Conservation (phyloP, 53 echinoderm and acorn worm genomes). For the Crossaster papposus region DNA sequence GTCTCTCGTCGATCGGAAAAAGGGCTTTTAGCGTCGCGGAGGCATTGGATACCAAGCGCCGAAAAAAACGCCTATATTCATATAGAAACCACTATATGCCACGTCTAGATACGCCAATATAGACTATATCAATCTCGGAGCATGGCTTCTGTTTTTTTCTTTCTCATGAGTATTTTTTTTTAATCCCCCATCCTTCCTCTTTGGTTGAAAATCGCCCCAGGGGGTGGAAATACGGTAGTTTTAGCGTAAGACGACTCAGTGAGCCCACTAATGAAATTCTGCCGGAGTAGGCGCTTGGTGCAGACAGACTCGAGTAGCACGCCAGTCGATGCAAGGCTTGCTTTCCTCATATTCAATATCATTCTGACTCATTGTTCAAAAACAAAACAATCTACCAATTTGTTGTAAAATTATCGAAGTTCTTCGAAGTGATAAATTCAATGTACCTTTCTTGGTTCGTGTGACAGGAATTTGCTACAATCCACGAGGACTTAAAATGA, state of each 20-base stretch:
- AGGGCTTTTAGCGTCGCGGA: conserved; percentile 52
- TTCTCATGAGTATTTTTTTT: background rate
- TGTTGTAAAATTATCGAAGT: background rate
- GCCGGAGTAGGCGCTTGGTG: conserved; percentile 46
- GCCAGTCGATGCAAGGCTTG: background rate
- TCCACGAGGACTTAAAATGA: background rate
- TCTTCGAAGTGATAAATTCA: background rate
- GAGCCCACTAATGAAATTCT: conserved; percentile 62
- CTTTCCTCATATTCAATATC: conserved; percentile 5
- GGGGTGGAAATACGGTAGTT: conserved; percentile 63
- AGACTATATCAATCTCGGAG: conserved; percentile 57
- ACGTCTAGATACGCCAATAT: conserved; percentile 65
- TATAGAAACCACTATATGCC: conserved; percentile 27
- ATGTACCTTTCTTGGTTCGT: background rate
- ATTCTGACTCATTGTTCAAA: conserved; percentile 33
- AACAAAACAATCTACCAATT: background rate
- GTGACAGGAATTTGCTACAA: background rate
- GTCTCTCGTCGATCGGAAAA: conserved; percentile 54
- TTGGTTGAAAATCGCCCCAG: conserved; percentile 46
- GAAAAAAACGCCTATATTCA: conserved; percentile 55
- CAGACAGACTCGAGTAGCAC: background rate
- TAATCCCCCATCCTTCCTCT: conserved; percentile 33
- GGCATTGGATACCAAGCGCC: conserved; percentile 57
- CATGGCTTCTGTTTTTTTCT: conserved; percentile 15
- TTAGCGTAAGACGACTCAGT: conserved; percentile 57